phyloP scores from a whole-genome alignment of 1,140 invertebrate species.

The Solenopsis fugax region DNA sequence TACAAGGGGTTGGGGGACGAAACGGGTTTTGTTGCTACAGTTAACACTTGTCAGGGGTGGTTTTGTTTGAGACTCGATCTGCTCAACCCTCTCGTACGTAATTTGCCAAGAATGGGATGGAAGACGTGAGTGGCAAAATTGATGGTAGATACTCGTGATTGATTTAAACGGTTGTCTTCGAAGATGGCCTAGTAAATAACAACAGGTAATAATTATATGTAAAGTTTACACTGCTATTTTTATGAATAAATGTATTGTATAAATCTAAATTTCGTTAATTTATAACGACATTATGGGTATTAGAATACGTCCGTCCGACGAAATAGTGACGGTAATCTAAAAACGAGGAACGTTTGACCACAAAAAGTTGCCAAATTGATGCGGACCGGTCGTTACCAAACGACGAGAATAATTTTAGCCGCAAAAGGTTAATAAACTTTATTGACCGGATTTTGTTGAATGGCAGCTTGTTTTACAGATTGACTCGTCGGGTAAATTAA shows the following conservation, averaged over 20 bases:
- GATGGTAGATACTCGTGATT: not conserved
- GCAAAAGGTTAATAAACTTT: constrained; percentile 55
- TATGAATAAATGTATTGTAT: not conserved
- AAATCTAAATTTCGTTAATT: not conserved
- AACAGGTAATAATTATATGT: not conserved
- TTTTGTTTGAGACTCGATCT: constrained; percentile 53
- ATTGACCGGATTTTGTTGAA: constrained; percentile 54
- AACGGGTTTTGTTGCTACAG: constrained; percentile 72
- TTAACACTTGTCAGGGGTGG: constrained; percentile 73
- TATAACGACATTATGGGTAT: not conserved
- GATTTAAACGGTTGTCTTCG: constrained; percentile 10
- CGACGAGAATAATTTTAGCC: constrained; percentile 49
- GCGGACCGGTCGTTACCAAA: constrained; percentile 48
- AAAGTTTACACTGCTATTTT: not conserved
- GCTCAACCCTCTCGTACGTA: constrained; percentile 21
- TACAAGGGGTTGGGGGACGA: constrained; percentile 68
- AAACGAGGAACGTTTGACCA: constrained; percentile 58
- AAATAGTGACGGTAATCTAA: constrained; percentile 47
- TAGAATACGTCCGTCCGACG: constrained; percentile 18
- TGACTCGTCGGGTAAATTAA: constrained; percentile 54
- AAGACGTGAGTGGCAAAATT: constrained; percentile 14
- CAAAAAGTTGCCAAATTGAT: constrained; percentile 69
- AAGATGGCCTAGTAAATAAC: not conserved
- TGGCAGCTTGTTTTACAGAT: constrained; percentile 58
- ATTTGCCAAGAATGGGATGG: constrained; percentile 18